Evolutionary conservation across 2,797 vertebrate genomes (phyloP).

Genomic region (Poecilia picta): DNA sequence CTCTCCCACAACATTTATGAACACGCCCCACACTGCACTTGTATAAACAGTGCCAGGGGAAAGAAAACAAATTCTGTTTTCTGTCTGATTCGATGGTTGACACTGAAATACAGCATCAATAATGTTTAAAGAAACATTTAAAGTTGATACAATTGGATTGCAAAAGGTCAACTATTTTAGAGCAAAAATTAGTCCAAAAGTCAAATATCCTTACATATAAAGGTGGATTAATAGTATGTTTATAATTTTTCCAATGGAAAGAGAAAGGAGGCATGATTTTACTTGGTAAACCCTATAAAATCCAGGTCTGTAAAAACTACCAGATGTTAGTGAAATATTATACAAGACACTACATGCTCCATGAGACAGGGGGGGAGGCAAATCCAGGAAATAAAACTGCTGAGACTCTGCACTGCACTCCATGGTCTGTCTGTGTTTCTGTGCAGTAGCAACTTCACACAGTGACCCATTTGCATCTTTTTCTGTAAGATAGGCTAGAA

Average conservation of each 20-base stretch:
- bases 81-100: constrained; percentile 21
- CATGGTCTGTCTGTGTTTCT: constrained; percentile 63
- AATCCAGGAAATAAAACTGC: constrained; percentile 74
- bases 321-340: constrained; percentile 78
- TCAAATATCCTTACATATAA: constrained; percentile 16
- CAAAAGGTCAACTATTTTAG: background rate
- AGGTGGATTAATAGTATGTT: constrained; percentile 15
- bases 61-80: constrained; percentile 17
- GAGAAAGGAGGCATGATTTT: constrained; percentile 40
- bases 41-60: constrained; percentile 58
- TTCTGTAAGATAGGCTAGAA: constrained; percentile 49
- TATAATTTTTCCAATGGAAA: constrained; percentile 28
- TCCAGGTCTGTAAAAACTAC: constrained; percentile 71
- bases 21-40: constrained; percentile 67
- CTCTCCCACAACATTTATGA: constrained; percentile 57
- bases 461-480: constrained; percentile 59
- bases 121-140: background rate
- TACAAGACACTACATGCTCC: constrained; percentile 72
- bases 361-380: constrained; percentile 55
- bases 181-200: background rate
- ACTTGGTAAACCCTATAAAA: constrained; percentile 62
- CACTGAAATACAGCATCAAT: constrained; percentile 5
- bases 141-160: constrained; percentile 12
- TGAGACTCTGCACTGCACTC: constrained; percentile 58
- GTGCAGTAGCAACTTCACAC: constrained; percentile 59